Conservation (phyloP, 2,888 invertebrate species). For the Caenorhabditis sp. region DNA sequence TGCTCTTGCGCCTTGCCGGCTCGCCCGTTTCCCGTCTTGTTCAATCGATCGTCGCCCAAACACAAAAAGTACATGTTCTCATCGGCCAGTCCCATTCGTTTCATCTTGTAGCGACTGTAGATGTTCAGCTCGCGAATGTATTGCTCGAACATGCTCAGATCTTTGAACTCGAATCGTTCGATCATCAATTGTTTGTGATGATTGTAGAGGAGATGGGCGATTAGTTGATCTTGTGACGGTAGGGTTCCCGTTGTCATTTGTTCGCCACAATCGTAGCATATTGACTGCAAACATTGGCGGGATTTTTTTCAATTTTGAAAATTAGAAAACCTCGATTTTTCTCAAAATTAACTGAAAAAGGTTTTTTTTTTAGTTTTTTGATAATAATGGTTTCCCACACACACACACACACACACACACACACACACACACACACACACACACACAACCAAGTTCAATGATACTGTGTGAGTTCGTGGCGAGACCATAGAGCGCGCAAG, state of each 20-base stretch:
- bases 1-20: slow-evolving; percentile 19
- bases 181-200: slow-evolving; percentile 38
- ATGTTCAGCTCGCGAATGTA: slow-evolving; percentile 41
- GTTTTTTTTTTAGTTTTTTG: no score
- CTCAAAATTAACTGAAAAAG: no score
- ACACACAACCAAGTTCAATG: no score
- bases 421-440: no score
- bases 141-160: slow-evolving; percentile 35
- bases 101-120: slow-evolving; percentile 29
- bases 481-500: no score
- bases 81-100: slow-evolving; percentile 41
- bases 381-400: no score
- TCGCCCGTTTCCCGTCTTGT: slow-evolving; percentile 21
- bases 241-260: slow-evolving; percentile 25
- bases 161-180: slow-evolving; percentile 46
- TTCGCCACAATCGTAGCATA: slow-evolving; percentile 40
- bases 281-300: slow-evolving; percentile 30
- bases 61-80: slow-evolving; percentile 57
- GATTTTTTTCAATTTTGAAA: neutral
- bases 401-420: no score
- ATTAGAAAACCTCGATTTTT: no score
- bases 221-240: slow-evolving; percentile 46
- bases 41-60: slow-evolving; percentile 36
- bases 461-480: no score
- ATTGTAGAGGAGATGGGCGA: slow-evolving; percentile 31